Percentiles rank a stretch among this genome's conserved stretches.
Evolutionary conservation across 2,113 vertebrate species (phyloP).

Genomic region (Psittacula cyanocephala): DNA sequence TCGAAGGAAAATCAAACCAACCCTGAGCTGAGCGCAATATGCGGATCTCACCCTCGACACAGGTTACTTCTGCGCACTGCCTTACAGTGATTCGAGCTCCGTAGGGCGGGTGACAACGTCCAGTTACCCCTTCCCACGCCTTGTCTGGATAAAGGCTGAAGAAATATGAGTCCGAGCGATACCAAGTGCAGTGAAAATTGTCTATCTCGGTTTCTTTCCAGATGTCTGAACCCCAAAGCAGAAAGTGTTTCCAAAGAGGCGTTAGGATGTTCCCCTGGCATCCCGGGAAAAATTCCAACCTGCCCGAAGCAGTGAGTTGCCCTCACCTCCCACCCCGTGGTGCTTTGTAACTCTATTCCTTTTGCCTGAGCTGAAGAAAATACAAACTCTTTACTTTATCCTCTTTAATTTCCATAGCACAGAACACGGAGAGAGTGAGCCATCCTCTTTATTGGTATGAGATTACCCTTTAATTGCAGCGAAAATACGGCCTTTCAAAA

Average conservation of each 20-base stretch:
- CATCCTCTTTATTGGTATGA: not conserved
- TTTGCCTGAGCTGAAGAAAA: not conserved
- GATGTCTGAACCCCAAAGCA: not conserved
- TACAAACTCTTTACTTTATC: not conserved
- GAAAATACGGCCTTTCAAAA: conserved; percentile 35
- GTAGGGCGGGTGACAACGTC: not conserved
- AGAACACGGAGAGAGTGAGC: not conserved
- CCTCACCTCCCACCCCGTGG: not conserved
- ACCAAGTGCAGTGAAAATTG: not conserved
- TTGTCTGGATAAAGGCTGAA: not conserved
- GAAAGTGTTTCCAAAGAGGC: not conserved
- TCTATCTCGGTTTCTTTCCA: not conserved
- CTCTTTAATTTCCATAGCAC: not conserved
- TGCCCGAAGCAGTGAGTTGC: not conserved
- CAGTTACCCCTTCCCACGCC: not conserved
- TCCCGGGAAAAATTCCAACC: not conserved
- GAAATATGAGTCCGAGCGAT: accelerated
- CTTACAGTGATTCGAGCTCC: not conserved
- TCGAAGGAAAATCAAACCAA: not conserved
- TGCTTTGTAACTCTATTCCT: not conserved
- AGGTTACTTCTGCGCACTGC: not conserved
- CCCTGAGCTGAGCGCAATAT: not conserved
- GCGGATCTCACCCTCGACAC: not conserved
- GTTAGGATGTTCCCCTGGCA: not conserved
- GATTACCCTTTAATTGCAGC: conserved; percentile 19